phyloP scores from a whole-genome alignment of 2,888 invertebrate genomes.

The Ptycholaimellus sp. region DNA sequence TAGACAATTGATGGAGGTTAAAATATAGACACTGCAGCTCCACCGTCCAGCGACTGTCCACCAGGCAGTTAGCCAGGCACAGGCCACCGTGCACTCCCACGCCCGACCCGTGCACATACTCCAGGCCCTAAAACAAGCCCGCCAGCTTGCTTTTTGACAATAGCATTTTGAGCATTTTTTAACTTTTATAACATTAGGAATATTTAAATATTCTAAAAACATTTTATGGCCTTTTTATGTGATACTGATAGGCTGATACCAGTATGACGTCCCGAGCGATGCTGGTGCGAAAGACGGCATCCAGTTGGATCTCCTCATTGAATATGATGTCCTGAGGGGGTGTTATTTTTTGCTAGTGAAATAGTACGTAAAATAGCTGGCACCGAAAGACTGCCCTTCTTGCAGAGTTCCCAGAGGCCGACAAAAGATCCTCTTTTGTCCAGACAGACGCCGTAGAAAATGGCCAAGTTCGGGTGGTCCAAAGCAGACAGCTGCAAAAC shows the following conservation, averaged over 20 bases:
- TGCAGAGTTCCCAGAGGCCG: too few species aligned
- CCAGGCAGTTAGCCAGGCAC: conserved; percentile 22
- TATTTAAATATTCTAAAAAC: background rate
- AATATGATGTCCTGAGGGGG: conserved; percentile 22
- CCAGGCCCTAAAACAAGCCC: conserved; percentile 12
- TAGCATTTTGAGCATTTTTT: background rate
- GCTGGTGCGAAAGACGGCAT: conserved; percentile 21
- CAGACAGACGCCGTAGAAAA: too few species aligned
- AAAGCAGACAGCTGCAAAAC: too few species aligned
- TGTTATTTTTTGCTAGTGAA: too few species aligned
- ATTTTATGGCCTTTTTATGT: background rate
- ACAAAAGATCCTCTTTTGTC: too few species aligned
- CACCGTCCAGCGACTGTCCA: conserved; percentile 23
- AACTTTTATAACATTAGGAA: background rate
- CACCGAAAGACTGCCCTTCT: too few species aligned
- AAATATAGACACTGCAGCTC: too few species aligned
- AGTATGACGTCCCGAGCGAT: conserved; percentile 20
- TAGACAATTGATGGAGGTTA: too few species aligned
- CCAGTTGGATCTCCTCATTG: conserved; percentile 22
- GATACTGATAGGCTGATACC: background rate
- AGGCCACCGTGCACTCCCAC: conserved; percentile 18
- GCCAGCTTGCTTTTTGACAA: background rate
- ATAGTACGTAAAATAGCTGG: too few species aligned
- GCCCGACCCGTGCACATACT: conserved; percentile 17
- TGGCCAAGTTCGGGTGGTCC: too few species aligned